Evolutionary conservation across 1,140 invertebrate species (phyloP).

Genomic region (Daktulosphaira vitifoliae): DNA sequence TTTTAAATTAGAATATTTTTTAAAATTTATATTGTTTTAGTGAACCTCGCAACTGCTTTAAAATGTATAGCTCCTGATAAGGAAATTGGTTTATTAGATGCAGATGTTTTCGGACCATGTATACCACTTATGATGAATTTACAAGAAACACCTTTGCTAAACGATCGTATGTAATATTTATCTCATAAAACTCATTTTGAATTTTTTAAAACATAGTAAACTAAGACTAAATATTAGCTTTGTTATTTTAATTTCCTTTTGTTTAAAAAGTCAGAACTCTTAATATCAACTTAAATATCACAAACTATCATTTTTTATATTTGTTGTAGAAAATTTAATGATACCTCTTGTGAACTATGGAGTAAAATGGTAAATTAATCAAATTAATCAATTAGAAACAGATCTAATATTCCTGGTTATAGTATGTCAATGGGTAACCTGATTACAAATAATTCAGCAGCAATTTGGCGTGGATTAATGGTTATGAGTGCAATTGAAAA

Average conservation of each 20-base stretch:
- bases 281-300: not conserved
- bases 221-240: too few relatives aligned
- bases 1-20: not conserved
- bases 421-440: slow-evolving; percentile 89
- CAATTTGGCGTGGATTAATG: slow-evolving; percentile 85
- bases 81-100: slow-evolving; percentile 72
- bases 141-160: slow-evolving; percentile 60
- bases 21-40: slow-evolving; percentile 51
- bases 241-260: too few relatives aligned
- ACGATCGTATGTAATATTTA: slow-evolving; percentile 46
- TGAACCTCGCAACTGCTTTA: slow-evolving; percentile 70
- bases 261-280: slow-evolving; percentile 21
- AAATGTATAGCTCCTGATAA: slow-evolving; percentile 55
- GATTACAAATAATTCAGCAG: slow-evolving; percentile 63
- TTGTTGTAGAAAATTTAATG: slow-evolving; percentile 66
- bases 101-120: slow-evolving; percentile 84
- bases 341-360: slow-evolving; percentile 81
- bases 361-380: slow-evolving; percentile 67
- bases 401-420: slow-evolving; percentile 35
- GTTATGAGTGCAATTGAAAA: slow-evolving; percentile 89
- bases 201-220: too few relatives aligned
- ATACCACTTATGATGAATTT: slow-evolving; percentile 88
- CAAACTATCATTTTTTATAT: not conserved
- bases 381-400: not conserved
- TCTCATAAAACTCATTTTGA: not conserved